Evolutionary conservation across 2,888 invertebrate species (phyloP).

Genomic region (Dugesia japonica): DNA sequence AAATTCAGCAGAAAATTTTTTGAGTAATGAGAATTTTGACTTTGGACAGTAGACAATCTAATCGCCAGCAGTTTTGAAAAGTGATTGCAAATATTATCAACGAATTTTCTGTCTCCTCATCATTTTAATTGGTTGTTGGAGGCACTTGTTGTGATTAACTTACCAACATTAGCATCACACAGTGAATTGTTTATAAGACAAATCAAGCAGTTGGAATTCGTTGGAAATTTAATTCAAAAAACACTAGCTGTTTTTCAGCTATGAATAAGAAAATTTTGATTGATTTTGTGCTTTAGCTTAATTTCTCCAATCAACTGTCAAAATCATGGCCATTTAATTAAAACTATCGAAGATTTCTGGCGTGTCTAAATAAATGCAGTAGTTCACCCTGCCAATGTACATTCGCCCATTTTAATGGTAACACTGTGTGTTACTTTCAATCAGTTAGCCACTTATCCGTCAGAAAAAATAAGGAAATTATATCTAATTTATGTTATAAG

Average conservation of each 20-base stretch:
- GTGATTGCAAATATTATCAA: conserved; percentile 20
- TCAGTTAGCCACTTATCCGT: conserved; percentile 20
- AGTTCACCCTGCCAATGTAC: conserved; percentile 13
- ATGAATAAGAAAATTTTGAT: conserved; percentile 6
- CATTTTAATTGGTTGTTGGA: conserved; percentile 10
- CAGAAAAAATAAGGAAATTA: conserved; percentile 14
- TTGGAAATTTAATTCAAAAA: conserved; percentile 12
- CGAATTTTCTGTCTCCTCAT: conserved; percentile 16
- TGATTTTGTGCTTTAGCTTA: conserved; percentile 13
- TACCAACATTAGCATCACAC: conserved; percentile 11
- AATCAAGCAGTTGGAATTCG: conserved; percentile 16
- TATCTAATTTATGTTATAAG: conserved; percentile 17
- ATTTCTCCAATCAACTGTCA: conserved; percentile 10
- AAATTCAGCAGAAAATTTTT: neutral
- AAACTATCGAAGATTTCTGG: conserved; percentile 13
- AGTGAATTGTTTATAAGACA: conserved; percentile 13
- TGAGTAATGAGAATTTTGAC: neutral
- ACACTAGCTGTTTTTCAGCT: neutral
- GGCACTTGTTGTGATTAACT: conserved; percentile 16
- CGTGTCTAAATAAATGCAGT: conserved; percentile 15
- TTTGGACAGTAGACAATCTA: conserved; percentile 16
- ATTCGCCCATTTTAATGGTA: conserved; percentile 9
- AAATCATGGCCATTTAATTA: conserved; percentile 10
- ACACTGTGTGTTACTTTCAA: conserved; percentile 16
- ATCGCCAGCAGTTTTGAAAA: conserved; percentile 11